A percentile compares a stretch with the other conserved stretches of the same genome.
phyloP scores from a whole-genome alignment of 2,113 vertebrate genomes.

The Nothocercus julius region DNA sequence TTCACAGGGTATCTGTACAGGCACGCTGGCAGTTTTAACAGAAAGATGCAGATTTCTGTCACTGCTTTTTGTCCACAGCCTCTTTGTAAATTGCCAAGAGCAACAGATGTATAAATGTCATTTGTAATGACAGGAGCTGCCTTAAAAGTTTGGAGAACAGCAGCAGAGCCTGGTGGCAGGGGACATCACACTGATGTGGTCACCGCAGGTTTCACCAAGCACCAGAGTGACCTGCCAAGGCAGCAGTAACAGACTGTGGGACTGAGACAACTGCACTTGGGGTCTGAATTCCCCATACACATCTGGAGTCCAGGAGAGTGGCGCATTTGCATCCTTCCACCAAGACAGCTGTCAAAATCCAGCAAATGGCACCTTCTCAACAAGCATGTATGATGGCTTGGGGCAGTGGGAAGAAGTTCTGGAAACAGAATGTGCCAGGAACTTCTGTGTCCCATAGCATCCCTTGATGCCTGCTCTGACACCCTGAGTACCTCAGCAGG shows the following conservation, averaged over 20 bases:
- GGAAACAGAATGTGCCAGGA: not conserved
- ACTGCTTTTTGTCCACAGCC: not conserved
- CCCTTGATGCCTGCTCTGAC: not conserved
- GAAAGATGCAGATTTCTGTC: not conserved
- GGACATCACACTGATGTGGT: rapidly evolving
- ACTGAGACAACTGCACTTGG: not conserved
- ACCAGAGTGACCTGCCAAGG: not conserved
- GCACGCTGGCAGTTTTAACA: not conserved
- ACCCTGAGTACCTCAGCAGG: not conserved
- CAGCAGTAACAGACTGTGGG: rapidly evolving
- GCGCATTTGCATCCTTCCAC: rapidly evolving
- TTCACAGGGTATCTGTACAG: rapidly evolving
- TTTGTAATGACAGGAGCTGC: not conserved
- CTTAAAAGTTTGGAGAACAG: not conserved
- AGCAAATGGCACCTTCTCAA: not conserved
- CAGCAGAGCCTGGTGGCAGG: not conserved
- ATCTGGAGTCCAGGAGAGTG: not conserved
- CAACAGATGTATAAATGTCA: not conserved
- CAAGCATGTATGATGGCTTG: not conserved
- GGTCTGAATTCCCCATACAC: not conserved
- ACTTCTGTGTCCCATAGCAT: rapidly evolving
- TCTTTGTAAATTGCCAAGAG: not conserved
- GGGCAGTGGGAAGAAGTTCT: not conserved
- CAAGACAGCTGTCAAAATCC: not conserved
- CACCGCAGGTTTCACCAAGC: rapidly evolving